phyloP scores from a whole-genome alignment of 2,888 invertebrate genomes.

The Strigamia maritima region DNA sequence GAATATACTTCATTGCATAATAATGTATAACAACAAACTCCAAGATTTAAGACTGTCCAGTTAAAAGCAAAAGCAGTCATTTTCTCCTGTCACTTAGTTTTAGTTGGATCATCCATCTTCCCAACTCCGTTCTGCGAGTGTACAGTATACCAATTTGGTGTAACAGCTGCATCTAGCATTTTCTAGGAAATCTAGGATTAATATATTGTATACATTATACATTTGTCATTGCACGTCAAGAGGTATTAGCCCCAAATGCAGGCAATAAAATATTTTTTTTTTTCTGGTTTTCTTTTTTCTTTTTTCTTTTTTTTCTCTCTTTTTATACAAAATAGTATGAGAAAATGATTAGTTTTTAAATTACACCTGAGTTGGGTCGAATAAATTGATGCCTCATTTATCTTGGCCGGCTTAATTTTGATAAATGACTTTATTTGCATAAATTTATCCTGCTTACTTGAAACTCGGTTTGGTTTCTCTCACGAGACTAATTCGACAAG shows the following conservation, averaged over 20 bases:
- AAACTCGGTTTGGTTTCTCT: not conserved
- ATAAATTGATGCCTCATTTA: not conserved
- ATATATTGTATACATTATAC: not conserved
- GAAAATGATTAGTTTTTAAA: not conserved
- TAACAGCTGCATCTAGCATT: conserved; percentile 1
- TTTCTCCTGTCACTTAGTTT: not conserved
- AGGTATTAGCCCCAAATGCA: not conserved
- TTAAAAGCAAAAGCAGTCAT: not conserved
- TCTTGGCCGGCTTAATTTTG: not conserved
- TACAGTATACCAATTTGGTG: not conserved
- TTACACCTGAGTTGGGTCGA: not conserved
- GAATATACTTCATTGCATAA: too few relatives aligned
- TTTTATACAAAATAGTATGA: not conserved
- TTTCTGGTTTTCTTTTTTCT: too few relatives aligned
- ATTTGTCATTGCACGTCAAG: conserved; percentile 8
- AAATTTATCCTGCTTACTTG: not conserved
- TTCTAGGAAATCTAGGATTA: not conserved
- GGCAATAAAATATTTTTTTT: too few relatives aligned
- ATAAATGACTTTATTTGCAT: not conserved
- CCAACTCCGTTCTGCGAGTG: not conserved
- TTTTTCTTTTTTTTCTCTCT: not conserved
- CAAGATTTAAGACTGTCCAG: not conserved
- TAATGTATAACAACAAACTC: not conserved
- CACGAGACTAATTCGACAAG: not conserved
- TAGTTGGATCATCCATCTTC: not conserved